Evolutionary conservation across 35 echinoderm and acorn worm species (phyloP), one percentile per base, ranked within the genome.

Genomic region (Ophioderma brevispina): DNA sequence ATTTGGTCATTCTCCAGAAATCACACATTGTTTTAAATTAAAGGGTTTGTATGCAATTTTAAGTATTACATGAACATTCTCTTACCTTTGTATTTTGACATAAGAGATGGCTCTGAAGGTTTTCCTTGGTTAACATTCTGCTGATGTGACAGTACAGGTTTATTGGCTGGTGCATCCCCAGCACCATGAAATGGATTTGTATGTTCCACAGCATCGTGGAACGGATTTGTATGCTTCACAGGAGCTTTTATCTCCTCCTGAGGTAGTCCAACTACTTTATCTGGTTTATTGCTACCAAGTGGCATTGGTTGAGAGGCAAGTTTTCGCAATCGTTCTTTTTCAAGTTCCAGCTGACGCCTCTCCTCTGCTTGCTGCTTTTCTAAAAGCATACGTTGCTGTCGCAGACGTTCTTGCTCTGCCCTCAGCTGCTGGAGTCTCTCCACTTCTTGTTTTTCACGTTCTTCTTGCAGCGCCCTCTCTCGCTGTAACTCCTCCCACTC

Each of bases 11-110:
- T n/a, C n/a, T n/a, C n/a, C n/a, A n/a, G n/a, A n/a, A n/a, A n/a
- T n/a, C n/a, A n/a, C n/a, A n/a, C n/a, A n/a, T n/a, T n/a, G n/a
- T n/a, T n/a, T n/a, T n/a, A n/a, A n/a, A n/a, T n/a, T n/a, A n/a
- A n/a, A n/a, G n/a, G n/a, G n/a, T n/a, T n/a, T n/a, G n/a, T n/a
- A n/a, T n/a, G n/a, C n/a, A n/a, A n/a, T n/a, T n/a, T n/a, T n/a
- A n/a, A n/a, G n/a, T n/a, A n/a, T n/a, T n/a, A n/a, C n/a, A n/a
- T n/a, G n/a, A n/a, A n/a, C n/a, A n/a, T n/a, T n/a, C n/a, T n/a
- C 90, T 87, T 49, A 98, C 96, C 96, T 87, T 89, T 98, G 76
- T 86, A 94, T 64, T 92, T 91, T 55, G 92, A 94, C 96, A 98
- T 94, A 76, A 81, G 85, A 30, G 81, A 84, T 63, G 91, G 91